Evolutionary conservation across 2,888 invertebrate species (phyloP).

Genomic region (Eupithecia insigniata): DNA sequence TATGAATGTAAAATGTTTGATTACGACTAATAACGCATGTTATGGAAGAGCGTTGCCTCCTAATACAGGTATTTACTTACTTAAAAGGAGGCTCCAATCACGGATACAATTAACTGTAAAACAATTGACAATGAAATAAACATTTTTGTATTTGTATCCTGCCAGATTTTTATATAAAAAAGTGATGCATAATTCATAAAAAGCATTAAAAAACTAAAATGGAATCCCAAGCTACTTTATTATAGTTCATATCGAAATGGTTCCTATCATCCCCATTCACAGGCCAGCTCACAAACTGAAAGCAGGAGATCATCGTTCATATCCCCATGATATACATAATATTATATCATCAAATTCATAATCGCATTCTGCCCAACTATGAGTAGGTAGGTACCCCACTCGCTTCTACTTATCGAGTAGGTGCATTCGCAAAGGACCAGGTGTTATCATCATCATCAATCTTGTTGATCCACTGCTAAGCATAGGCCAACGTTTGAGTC

Average conservation of each 20-base stretch:
- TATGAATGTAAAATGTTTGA: too few relatives aligned
- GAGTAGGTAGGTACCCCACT: background rate
- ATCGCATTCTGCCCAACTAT: background rate
- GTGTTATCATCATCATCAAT: background rate
- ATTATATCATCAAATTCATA: conserved; percentile 13
- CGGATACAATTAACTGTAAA: too few relatives aligned
- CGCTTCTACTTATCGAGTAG: background rate
- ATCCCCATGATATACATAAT: conserved; percentile 1
- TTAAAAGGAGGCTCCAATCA: too few relatives aligned
- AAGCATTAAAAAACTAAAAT: conserved; percentile 6
- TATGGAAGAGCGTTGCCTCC: too few relatives aligned
- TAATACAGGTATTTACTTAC: too few relatives aligned
- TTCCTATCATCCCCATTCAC: background rate
- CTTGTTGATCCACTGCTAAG: background rate
- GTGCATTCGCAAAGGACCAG: background rate
- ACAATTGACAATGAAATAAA: too few relatives aligned
- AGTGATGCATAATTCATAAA: background rate
- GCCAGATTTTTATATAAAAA: too few relatives aligned
- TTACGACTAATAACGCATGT: too few relatives aligned
- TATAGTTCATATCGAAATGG: background rate
- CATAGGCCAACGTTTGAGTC: background rate
- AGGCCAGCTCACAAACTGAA: conserved; percentile 5
- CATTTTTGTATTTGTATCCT: too few relatives aligned
- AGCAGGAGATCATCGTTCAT: conserved; percentile 5
- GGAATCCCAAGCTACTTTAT: background rate